Evolutionary conservation across 1,140 invertebrate genomes (phyloP).

Genomic region (Polypedilum vanderplanki): DNA sequence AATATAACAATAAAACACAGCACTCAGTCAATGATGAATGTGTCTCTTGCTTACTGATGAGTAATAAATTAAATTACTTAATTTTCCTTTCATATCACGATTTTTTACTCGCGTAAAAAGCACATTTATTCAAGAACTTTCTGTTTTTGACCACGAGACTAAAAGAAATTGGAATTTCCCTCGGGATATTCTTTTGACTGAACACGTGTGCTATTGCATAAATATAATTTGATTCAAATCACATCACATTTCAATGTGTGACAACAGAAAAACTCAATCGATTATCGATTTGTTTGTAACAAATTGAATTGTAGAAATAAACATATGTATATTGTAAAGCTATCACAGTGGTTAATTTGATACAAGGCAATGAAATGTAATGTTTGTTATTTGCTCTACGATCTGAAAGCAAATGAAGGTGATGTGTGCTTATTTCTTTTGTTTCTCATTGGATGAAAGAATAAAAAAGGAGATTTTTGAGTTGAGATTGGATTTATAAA

Average conservation of each 20-base stretch:
- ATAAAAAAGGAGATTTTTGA: too few relatives aligned
- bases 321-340: too few relatives aligned
- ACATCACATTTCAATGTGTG: not conserved
- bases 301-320: not conserved
- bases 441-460: too few relatives aligned
- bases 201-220: too few relatives aligned
- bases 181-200: too few relatives aligned
- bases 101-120: not conserved
- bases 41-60: conserved; percentile 1
- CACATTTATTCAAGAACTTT: not conserved
- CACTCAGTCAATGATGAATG: not conserved
- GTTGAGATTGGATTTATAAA: too few relatives aligned
- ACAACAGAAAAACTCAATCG: not conserved
- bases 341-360: not conserved
- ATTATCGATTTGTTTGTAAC: not conserved
- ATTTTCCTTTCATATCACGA: conserved; percentile 26
- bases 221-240: too few relatives aligned
- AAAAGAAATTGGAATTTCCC: too few relatives aligned
- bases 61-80: conserved; percentile 22
- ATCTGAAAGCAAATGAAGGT: not conserved
- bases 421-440: too few relatives aligned
- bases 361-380: conserved; percentile 9
- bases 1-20: not conserved
- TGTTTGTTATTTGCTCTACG: too few relatives aligned
- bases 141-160: not conserved